These are phyloP conservation scores for Ceyx margarethae DNA, from an alignment of 2,113 vertebrate genomes.

Conservation along the genomic window DNA sequence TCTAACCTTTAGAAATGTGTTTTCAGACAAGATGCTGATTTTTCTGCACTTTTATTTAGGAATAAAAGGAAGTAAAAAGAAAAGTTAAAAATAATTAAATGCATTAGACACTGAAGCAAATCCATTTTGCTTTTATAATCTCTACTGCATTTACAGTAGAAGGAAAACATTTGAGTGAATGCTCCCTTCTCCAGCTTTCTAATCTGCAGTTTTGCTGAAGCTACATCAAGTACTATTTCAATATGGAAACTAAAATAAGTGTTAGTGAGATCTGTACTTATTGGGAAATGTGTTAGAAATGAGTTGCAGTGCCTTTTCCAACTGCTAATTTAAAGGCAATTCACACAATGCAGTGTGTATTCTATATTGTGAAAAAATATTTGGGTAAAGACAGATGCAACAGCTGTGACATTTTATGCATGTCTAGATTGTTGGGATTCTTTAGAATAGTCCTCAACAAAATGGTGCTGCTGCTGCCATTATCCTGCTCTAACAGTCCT, in stretches of 20 bases:
- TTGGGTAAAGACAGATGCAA: slow-evolving; percentile 33
- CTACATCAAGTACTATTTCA: neutral
- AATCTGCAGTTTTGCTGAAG: neutral
- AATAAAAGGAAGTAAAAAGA: neutral
- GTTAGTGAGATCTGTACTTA: neutral
- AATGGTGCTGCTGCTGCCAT: neutral
- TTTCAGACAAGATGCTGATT: neutral
- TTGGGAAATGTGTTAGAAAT: neutral
- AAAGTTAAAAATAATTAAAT: neutral
- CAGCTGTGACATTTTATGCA: slow-evolving; percentile 61
- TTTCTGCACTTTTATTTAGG: neutral
- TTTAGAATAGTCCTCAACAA: neutral
- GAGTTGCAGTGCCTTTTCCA: neutral
- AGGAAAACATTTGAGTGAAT: neutral
- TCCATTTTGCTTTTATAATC: neutral
- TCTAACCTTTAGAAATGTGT: neutral
- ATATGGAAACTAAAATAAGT: neutral
- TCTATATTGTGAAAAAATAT: slow-evolving; percentile 3
- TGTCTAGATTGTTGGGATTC: slow-evolving; percentile 17
- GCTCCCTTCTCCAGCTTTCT: neutral
- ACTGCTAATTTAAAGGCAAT: neutral
- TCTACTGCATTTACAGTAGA: neutral
- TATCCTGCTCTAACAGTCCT: neutral
- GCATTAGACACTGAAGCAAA: neutral
- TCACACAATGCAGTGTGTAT: neutral